Conservation (phyloP, 2,797 vertebrate species). For the Acipenser ruthenus region DNA sequence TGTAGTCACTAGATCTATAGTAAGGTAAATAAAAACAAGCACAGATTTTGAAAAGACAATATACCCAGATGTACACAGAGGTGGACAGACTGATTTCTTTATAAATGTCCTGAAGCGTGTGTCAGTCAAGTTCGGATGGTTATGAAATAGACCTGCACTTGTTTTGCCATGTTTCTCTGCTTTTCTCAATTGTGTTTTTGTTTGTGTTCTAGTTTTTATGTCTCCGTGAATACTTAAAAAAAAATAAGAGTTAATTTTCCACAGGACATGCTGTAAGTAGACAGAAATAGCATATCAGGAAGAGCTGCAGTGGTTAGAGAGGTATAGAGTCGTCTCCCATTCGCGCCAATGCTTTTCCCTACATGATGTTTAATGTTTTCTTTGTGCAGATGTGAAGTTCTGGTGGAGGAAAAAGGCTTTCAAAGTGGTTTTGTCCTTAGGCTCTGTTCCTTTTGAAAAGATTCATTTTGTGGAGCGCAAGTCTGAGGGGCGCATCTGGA, state of each 20-base stretch:
- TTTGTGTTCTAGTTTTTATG: slow-evolving; percentile 24
- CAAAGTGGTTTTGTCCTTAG: background rate
- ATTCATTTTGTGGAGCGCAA: slow-evolving; percentile 3
- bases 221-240: slow-evolving; percentile 23
- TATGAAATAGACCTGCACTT: slow-evolving; percentile 2
- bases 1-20: too few relatives aligned
- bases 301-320: background rate
- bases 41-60: too few relatives aligned
- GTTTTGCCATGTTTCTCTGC: slow-evolving; percentile 21
- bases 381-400: slow-evolving; percentile 22
- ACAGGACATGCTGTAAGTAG: slow-evolving; percentile 23
- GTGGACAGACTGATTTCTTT: slow-evolving; percentile 41
- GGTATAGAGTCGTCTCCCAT: background rate
- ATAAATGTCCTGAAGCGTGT: slow-evolving; percentile 32
- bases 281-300: slow-evolving; percentile 35
- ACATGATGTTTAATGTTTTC: slow-evolving; percentile 42
- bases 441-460: slow-evolving; percentile 5
- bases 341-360: slow-evolving; percentile 28
- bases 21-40: too few relatives aligned
- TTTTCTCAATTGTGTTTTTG: slow-evolving; percentile 31
- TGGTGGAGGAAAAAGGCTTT: background rate
- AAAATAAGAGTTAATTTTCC: slow-evolving; percentile 12
- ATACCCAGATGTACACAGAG: too few relatives aligned
- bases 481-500: slow-evolving; percentile 18
- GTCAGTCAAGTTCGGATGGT: slow-evolving; percentile 39